A percentile compares a stretch with the other conserved stretches of the same genome.
phyloP scores from a whole-genome alignment of 2,797 vertebrate species.

The Oreochromis grahami region DNA sequence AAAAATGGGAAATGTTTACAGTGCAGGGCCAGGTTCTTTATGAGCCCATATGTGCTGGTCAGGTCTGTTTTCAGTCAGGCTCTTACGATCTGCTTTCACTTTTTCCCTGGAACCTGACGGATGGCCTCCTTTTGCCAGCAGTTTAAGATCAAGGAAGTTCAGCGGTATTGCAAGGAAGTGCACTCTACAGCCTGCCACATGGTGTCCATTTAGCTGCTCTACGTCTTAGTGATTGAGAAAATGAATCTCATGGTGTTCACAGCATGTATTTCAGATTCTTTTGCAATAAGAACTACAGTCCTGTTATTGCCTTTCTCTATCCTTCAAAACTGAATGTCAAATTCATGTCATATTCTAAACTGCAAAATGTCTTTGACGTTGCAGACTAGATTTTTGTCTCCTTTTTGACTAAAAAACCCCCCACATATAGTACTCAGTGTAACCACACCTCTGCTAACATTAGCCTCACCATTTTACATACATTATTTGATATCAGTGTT shows the following conservation, averaged over 20 bases:
- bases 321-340: neutral
- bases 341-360: neutral
- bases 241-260: slow-evolving; percentile 3
- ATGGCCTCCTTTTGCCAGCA: slow-evolving; percentile 22
- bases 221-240: neutral
- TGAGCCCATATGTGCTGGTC: slow-evolving; percentile 2
- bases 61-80: slow-evolving; percentile 65
- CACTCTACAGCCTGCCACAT: slow-evolving; percentile 31
- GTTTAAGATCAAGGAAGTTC: slow-evolving; percentile 37
- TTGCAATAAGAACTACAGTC: neutral
- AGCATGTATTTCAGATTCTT: neutral
- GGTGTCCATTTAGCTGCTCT: slow-evolving; percentile 40
- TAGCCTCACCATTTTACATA: neutral
- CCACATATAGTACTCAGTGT: neutral
- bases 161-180: neutral
- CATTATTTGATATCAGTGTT: neutral
- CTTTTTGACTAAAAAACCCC: neutral
- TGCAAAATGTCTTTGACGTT: neutral
- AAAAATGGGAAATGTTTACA: slow-evolving; percentile 63
- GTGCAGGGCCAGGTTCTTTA: slow-evolving; percentile 39
- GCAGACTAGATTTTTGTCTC: neutral
- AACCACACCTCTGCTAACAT: neutral
- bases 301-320: neutral
- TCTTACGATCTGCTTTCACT: slow-evolving; percentile 57
- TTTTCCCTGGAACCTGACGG: slow-evolving; percentile 41